Conservation (phyloP, 2,797 vertebrate genomes). For the Chloroceryle inda region DNA sequence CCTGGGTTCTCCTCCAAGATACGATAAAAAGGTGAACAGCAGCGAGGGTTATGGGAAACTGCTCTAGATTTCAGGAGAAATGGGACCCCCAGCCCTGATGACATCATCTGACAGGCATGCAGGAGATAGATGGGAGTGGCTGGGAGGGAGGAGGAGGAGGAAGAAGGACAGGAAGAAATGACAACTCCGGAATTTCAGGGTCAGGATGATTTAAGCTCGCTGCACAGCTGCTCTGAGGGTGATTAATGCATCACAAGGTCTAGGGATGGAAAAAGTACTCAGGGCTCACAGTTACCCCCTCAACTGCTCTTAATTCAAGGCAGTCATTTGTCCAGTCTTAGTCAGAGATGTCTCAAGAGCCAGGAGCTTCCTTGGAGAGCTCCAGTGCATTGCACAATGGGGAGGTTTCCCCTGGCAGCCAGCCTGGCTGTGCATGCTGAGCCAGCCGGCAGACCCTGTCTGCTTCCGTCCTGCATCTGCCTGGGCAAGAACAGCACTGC, state of each 20-base stretch:
- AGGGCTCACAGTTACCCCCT: neutral
- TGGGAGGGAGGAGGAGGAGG: neutral
- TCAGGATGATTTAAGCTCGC: slow-evolving; percentile 2
- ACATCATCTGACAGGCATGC: neutral
- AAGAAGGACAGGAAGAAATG: neutral
- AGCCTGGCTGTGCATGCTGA: neutral
- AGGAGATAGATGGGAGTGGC: neutral
- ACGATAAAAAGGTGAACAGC: neutral
- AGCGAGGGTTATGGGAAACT: neutral
- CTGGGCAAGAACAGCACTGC: neutral
- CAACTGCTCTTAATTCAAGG: neutral
- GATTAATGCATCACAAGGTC: slow-evolving; percentile 66
- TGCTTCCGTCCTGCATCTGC: neutral
- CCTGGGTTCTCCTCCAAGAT: neutral
- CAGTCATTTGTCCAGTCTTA: slow-evolving; percentile 11
- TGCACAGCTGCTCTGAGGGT: slow-evolving; percentile 9
- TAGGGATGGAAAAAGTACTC: slow-evolving; percentile 48
- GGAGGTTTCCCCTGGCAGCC: slow-evolving; percentile 53
- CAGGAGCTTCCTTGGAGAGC: slow-evolving; percentile 55
- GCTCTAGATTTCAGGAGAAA: neutral
- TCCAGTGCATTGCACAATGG: slow-evolving; percentile 14
- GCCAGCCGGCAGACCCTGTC: slow-evolving; percentile 23
- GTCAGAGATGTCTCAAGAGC: slow-evolving; percentile 38
- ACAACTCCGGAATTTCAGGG: slow-evolving; percentile 8
- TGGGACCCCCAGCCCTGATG: neutral